Evolutionary conservation across 2,797 vertebrate genomes (phyloP).

Genomic region (Brachymystax lenok): DNA sequence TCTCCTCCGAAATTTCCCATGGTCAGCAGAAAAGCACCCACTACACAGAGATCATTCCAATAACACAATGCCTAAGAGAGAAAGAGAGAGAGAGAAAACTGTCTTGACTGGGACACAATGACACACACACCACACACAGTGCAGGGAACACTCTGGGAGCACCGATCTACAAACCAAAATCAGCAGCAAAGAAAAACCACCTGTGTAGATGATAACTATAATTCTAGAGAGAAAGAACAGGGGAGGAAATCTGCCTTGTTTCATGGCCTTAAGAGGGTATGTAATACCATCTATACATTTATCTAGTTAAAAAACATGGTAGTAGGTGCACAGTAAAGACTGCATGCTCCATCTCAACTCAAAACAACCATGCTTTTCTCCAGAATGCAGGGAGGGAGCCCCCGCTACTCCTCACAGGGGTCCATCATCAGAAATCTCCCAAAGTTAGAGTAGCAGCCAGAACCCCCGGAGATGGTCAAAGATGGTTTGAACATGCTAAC

Average conservation of each 20-base stretch:
- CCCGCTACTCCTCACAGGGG: constrained; percentile 28
- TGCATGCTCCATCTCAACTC: constrained; percentile 29
- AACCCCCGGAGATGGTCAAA: not conserved
- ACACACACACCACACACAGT: not conserved
- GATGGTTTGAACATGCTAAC: constrained; percentile 9
- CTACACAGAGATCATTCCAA: not conserved
- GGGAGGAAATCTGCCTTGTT: constrained; percentile 17
- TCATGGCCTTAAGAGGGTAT: constrained; percentile 40
- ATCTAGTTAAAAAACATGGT: constrained; percentile 43
- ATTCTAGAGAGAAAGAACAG: not conserved
- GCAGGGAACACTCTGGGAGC: not conserved
- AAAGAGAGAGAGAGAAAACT: not conserved
- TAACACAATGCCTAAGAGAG: not conserved
- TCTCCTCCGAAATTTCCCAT: no score
- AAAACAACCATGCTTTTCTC: constrained; percentile 36
- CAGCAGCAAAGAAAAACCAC: not conserved
- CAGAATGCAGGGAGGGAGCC: constrained; percentile 23
- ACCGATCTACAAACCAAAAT: not conserved
- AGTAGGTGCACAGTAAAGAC: constrained; percentile 32
- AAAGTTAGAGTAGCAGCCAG: constrained; percentile 14
- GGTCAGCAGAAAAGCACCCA: no score
- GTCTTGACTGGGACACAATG: no score
- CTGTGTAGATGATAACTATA: not conserved
- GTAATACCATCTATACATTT: constrained; percentile 34
- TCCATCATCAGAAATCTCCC: constrained; percentile 16